phyloP scores from a whole-genome alignment of 2,797 vertebrate species.

The Anomalospiza imberbis region DNA sequence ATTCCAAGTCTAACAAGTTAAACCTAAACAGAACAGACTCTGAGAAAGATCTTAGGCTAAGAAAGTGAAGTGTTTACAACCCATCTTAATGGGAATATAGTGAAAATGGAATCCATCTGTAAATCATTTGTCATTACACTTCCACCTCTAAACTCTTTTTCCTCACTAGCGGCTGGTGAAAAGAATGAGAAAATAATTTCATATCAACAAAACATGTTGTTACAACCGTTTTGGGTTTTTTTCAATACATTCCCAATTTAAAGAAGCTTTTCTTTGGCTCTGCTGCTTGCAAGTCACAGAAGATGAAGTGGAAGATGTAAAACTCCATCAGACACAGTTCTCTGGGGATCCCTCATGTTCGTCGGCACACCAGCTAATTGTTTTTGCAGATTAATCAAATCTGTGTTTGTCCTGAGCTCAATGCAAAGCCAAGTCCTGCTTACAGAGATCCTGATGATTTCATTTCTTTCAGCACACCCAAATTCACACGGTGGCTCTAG shows the following conservation, averaged over 20 bases:
- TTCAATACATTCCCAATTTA: not conserved
- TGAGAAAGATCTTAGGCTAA: not conserved
- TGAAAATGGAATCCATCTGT: not conserved
- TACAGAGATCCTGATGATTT: not conserved
- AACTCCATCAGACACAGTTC: not conserved
- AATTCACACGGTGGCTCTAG: constrained; percentile 19
- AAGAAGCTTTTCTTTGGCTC: not conserved
- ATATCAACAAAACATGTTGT: not conserved
- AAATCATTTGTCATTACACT: not conserved
- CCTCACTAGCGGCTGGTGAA: not conserved
- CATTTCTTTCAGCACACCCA: constrained; percentile 9
- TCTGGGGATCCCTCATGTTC: not conserved
- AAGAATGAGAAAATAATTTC: not conserved
- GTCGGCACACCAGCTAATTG: not conserved
- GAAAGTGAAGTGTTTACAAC: not conserved
- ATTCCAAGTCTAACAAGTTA: not conserved
- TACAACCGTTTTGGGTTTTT: not conserved
- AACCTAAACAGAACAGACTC: not conserved
- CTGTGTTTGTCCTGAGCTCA: not conserved
- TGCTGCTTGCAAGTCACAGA: not conserved
- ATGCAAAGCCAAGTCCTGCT: not conserved
- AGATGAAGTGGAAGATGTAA: not conserved
- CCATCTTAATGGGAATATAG: not conserved
- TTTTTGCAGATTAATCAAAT: constrained; percentile 15
- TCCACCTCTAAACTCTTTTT: not conserved